These are phyloP conservation scores for Orthosia gothica DNA, from an alignment of 2,888 invertebrate genomes.

Conservation along the genomic window DNA sequence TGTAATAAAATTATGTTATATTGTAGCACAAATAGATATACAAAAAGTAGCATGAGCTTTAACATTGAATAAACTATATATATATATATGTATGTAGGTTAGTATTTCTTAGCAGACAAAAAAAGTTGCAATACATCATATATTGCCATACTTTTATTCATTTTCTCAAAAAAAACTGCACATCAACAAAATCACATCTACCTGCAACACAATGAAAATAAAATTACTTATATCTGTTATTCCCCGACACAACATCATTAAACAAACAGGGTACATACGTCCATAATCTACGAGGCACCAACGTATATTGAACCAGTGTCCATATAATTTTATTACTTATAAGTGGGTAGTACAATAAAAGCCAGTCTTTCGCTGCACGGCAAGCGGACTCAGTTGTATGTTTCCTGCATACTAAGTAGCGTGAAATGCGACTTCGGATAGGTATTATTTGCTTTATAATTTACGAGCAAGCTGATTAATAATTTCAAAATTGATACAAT, in stretches of 20 bases:
- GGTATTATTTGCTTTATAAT: constrained; percentile 52
- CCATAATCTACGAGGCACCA: constrained; percentile 20
- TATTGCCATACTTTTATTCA: too few relatives aligned
- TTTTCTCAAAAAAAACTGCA: background rate
- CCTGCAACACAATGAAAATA: background rate
- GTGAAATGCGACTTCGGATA: constrained; percentile 56
- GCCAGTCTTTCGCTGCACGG: constrained; percentile 58
- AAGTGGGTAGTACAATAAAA: constrained; percentile 67
- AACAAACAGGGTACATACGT: constrained; percentile 21
- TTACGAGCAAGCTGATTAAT: constrained; percentile 52
- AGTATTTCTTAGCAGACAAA: background rate
- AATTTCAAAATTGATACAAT: constrained; percentile 46
- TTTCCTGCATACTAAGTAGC: constrained; percentile 65
- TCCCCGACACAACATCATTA: constrained; percentile 28
- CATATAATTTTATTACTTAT: constrained; percentile 68
- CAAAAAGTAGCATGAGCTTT: too few relatives aligned
- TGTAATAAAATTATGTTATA: background rate
- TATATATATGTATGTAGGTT: background rate
- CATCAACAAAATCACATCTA: background rate
- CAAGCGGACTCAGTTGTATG: constrained; percentile 49
- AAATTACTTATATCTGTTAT: constrained; percentile 20
- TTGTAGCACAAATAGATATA: background rate
- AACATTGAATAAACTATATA: too few relatives aligned
- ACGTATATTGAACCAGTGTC: constrained; percentile 50
- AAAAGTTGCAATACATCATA: too few relatives aligned